These are phyloP conservation scores for Indri indri DNA, from an alignment of 2,113 vertebrate species.

Conservation along the genomic window DNA sequence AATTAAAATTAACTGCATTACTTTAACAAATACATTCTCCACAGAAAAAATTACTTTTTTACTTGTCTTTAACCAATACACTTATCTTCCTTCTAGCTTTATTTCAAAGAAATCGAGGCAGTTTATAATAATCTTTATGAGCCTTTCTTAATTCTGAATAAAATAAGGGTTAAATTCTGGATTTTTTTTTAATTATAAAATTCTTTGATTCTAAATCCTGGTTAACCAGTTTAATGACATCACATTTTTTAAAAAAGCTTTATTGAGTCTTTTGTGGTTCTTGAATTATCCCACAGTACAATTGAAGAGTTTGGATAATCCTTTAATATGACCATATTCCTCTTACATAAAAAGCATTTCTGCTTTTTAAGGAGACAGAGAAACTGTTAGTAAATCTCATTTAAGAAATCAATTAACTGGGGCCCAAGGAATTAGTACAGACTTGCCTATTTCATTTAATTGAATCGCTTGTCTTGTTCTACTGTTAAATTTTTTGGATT, in stretches of 20 bases:
- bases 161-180: constrained; percentile 13
- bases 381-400: not conserved
- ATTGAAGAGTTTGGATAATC: not conserved
- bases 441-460: not conserved
- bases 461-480: not conserved
- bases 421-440: not conserved
- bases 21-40: not conserved
- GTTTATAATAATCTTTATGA: not conserved
- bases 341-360: not conserved
- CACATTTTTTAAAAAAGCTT: not conserved
- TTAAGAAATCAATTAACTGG: constrained; percentile 32
- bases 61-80: not conserved
- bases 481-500: constrained; percentile 17
- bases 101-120: not conserved
- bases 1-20: not conserved
- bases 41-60: not conserved
- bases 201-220: constrained; percentile 7
- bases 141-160: not conserved
- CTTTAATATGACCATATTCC: not conserved
- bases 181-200: not conserved
- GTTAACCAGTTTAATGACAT: not conserved
- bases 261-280: not conserved
- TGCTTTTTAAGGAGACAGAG: constrained; percentile 11
- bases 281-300: not conserved
- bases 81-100: not conserved